These are phyloP conservation scores for Agriopis leucophaearia DNA, from an alignment of 2,888 invertebrate genomes.

Conservation along the genomic window DNA sequence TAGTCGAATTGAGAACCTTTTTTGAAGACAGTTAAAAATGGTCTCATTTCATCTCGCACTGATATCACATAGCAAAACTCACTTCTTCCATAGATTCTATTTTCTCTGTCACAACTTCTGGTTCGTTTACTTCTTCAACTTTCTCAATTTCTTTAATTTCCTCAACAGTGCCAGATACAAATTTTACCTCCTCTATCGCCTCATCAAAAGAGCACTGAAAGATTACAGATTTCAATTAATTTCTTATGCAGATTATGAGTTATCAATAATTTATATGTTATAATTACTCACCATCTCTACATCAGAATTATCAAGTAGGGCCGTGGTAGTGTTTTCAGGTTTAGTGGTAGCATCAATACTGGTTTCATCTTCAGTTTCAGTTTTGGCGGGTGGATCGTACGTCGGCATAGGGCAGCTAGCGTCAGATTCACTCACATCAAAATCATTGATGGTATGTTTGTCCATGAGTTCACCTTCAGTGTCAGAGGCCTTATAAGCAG, in stretches of 20 bases:
- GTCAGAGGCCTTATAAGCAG: constrained; percentile 66
- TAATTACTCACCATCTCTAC: constrained; percentile 19
- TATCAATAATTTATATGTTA: neutral
- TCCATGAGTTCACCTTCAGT: constrained; percentile 70
- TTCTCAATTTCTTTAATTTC: neutral
- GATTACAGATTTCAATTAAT: neutral
- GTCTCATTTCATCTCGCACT: neutral
- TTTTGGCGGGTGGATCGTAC: constrained; percentile 41
- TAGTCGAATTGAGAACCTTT: no score
- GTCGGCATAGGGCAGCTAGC: constrained; percentile 52
- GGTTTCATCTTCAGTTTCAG: constrained; percentile 50
- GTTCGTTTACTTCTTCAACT: constrained; percentile 23
- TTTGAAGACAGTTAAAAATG: no score
- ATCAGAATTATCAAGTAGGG: constrained; percentile 12
- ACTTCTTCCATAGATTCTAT: constrained; percentile 20
- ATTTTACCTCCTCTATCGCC: neutral
- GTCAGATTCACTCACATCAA: constrained; percentile 58
- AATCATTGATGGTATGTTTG: constrained; percentile 59
- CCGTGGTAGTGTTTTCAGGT: constrained; percentile 2
- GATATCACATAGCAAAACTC: neutral
- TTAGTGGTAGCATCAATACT: constrained; percentile 37
- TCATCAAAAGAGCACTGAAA: constrained; percentile 15
- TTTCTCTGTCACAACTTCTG: neutral
- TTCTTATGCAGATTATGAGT: no score
- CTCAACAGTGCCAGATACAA: neutral